Evolutionary conservation across 2,113 vertebrate genomes (phyloP).

Genomic region (Rostratula benghalensis): DNA sequence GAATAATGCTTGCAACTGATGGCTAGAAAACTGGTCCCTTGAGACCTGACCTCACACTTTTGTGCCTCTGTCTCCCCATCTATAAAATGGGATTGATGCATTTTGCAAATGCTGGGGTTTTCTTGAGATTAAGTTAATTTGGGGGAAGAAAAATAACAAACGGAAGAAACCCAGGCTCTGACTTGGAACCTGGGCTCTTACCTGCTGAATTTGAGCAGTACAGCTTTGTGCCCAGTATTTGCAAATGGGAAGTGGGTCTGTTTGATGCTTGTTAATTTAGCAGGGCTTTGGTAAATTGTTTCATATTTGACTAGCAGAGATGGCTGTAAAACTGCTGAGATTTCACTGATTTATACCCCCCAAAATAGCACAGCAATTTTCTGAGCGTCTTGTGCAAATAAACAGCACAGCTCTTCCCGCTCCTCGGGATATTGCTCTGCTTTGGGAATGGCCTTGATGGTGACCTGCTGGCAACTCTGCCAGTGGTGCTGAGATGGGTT

Average conservation of each 20-base stretch:
- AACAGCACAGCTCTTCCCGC: background rate
- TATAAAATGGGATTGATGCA: background rate
- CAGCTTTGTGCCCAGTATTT: background rate
- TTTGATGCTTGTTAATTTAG: background rate
- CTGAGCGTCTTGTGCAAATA: constrained; percentile 1
- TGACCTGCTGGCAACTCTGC: background rate
- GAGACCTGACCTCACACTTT: background rate
- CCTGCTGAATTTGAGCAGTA: background rate
- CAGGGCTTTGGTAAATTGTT: background rate
- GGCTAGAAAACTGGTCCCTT: background rate
- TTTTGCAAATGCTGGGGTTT: background rate
- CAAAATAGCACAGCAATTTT: constrained; percentile 3
- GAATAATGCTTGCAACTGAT: background rate
- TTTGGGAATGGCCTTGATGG: background rate
- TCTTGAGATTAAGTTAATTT: background rate
- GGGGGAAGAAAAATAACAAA: background rate
- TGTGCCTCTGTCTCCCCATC: background rate
- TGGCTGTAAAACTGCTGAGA: background rate
- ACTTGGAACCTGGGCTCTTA: background rate
- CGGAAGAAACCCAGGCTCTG: background rate
- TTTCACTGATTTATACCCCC: background rate
- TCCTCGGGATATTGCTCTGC: background rate
- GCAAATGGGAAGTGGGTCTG: background rate
- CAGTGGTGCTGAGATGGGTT: background rate
- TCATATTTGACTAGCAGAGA: background rate